Base-by-base conservation (phyloP, 1,140 invertebrate genomes). In the Helicoverpa armigera region DNA sequence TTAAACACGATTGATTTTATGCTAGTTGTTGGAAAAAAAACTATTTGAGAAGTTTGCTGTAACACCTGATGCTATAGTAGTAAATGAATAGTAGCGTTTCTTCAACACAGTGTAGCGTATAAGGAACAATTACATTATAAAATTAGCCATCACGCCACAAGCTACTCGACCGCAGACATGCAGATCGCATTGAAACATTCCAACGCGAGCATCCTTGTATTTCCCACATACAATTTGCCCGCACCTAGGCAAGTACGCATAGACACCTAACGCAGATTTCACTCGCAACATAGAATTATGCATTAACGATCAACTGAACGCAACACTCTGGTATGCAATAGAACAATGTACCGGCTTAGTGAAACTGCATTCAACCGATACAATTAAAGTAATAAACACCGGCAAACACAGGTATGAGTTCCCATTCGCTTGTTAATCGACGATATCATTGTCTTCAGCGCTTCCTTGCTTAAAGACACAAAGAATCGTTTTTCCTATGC, bases 301-400 rank as follows among this genome's bases (percentile, higher is more conserved):
- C 86, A 89, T 92, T 89, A 87, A 87, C 82, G 78, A 86, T 82
- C 81, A 87, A 86, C 83, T 76, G 81, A 86, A 85, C 82, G 86
- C 77, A 85, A 79, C 77, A 83, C 80, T 79, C 80, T 86, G 85
- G 85, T 83, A 89, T 89, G 87, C 85, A 85, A 53, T 70, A 63
- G 80, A 88, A 90, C 89, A 90, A 92, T 89, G 85, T 87, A 91
- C 83, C 56, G 70, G 63, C 81, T 83, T 82, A 91, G 89, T 90
- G 91, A 90, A 93, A 92, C 90, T 88, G 89, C 87, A 89, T 88
- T 88, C 81, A 84, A 86, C 85, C 87, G 90, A 88, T 91, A 93
- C 90, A 92, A 92, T 92, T 92, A 91, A 91, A 89, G 87, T 90
- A 89, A 90, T 91, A 91, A 89, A 88, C 84, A 84, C 83, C 79